These are phyloP conservation scores for Papilio machaon DNA, from an alignment of 1,140 invertebrate species.

Conservation along the genomic window DNA sequence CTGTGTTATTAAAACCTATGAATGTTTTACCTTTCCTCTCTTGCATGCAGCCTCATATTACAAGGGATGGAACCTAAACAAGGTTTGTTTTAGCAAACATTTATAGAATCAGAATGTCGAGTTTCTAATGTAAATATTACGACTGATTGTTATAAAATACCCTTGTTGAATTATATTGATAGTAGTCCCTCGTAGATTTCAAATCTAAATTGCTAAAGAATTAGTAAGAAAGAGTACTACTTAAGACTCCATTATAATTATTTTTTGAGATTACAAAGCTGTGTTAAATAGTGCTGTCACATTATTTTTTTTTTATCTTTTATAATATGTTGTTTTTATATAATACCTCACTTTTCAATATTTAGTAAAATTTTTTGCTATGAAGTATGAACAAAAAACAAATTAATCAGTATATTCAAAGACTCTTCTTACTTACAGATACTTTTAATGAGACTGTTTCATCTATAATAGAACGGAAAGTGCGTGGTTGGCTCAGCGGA, in stretches of 20 bases:
- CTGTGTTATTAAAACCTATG: conserved; percentile 45
- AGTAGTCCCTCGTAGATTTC: neutral
- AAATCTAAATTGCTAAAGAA: neutral
- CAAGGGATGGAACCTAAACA: conserved; percentile 74
- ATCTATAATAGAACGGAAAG: conserved; percentile 74
- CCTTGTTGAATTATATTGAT: neutral
- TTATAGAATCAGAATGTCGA: conserved; percentile 13
- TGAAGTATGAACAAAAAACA: neutral
- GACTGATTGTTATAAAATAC: neutral
- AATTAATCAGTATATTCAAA: neutral
- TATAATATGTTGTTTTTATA: too few relatives aligned
- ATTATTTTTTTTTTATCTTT: neutral
- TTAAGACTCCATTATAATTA: neutral
- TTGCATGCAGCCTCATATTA: conserved; percentile 78
- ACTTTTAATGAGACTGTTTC: conserved; percentile 76
- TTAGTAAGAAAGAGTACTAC: neutral
- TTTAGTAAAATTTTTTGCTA: neutral
- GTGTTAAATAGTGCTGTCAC: neutral
- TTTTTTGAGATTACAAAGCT: neutral
- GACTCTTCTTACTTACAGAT: conserved; percentile 55
- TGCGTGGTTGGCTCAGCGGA: conserved; percentile 77
- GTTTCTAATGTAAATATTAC: conserved; percentile 10
- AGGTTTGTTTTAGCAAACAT: conserved; percentile 65
- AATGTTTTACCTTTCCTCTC: conserved; percentile 62
- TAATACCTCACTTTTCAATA: too few relatives aligned